These are phyloP conservation scores for Sceloporus tristichus DNA, from an alignment of 2,113 vertebrate species.

Conservation along the genomic window DNA sequence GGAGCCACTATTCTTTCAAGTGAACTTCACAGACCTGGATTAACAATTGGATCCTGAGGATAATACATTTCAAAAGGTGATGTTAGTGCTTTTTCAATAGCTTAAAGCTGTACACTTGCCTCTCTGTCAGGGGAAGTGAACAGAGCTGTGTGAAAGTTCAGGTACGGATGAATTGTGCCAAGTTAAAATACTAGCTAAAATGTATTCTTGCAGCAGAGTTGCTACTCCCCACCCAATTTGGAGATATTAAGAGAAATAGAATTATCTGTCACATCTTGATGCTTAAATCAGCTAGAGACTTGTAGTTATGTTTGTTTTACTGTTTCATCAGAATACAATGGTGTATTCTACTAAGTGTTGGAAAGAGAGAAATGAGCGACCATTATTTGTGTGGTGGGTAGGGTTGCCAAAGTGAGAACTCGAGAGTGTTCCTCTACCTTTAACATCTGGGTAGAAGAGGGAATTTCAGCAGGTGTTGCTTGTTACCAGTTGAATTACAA, in stretches of 20 bases:
- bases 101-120: background rate
- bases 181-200: slow-evolving; percentile 10
- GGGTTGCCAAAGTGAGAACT: no score
- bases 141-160: background rate
- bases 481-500: no score
- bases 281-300: background rate
- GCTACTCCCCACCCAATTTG: background rate
- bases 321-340: background rate
- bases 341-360: background rate
- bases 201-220: background rate
- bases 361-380: background rate
- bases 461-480: no score
- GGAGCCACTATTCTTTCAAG: slow-evolving; percentile 43
- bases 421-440: no score
- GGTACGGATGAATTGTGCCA: slow-evolving; percentile 1
- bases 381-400: no score
- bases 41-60: slow-evolving; percentile 38
- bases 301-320: background rate
- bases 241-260: background rate
- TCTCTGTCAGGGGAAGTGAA: slow-evolving; percentile 13
- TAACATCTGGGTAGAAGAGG: no score
- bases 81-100: background rate
- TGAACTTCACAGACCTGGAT: slow-evolving; percentile 48
- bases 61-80: slow-evolving; percentile 36
- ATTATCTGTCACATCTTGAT: background rate